phyloP scores from a whole-genome alignment of 2,888 invertebrate species.

The Crepidodera aurea region DNA sequence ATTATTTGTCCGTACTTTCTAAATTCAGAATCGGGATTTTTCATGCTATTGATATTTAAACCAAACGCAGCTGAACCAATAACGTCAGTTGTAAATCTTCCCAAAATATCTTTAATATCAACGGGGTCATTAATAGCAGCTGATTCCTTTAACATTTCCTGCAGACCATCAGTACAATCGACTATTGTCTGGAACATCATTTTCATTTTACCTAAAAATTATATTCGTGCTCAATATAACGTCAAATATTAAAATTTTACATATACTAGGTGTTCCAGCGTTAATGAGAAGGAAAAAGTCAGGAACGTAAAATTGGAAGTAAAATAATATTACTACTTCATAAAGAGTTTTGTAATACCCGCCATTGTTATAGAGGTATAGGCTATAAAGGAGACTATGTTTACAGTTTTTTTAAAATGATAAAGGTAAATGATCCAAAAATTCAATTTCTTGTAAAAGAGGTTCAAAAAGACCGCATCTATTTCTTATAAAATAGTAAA shows the following conservation, averaged over 20 bases:
- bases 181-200: constrained; percentile 69
- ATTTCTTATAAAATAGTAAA: no score
- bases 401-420: no score
- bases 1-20: constrained; percentile 39
- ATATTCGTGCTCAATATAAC: background rate
- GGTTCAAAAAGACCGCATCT: no score
- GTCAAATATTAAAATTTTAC: background rate
- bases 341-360: no score
- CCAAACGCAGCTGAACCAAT: constrained; percentile 68
- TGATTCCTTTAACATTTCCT: constrained; percentile 36
- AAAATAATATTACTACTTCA: no score
- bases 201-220: constrained; percentile 66
- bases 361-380: no score
- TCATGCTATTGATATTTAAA: constrained; percentile 65
- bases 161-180: constrained; percentile 56
- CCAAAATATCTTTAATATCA: constrained; percentile 61
- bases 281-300: no score
- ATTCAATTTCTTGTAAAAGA: no score
- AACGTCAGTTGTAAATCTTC: constrained; percentile 67
- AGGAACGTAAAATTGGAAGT: no score
- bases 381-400: no score
- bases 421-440: no score
- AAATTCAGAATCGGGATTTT: constrained; percentile 64
- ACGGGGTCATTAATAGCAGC: constrained; percentile 27
- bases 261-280: no score